Percentiles rank a stretch among this genome's conserved stretches.
Conservation (phyloP, 2,113 vertebrate genomes). For the Sylvilagus bachmani region DNA sequence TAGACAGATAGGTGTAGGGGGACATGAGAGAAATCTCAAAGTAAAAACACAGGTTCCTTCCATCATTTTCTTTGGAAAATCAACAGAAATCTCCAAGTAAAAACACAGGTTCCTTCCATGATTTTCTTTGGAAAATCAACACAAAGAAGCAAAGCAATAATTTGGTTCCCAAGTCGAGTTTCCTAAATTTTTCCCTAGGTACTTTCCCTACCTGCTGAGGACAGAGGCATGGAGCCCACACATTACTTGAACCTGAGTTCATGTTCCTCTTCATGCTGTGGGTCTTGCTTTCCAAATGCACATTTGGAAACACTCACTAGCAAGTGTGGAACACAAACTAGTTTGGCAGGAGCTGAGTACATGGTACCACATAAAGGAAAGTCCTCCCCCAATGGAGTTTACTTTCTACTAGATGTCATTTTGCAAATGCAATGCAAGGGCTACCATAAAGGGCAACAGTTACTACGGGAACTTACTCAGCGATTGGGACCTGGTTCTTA, state of each 20-base stretch:
- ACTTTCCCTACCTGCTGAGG: not conserved
- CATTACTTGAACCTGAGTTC: not conserved
- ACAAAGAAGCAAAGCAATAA: not conserved
- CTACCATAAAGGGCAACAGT: rapidly evolving
- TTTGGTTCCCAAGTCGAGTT: not conserved
- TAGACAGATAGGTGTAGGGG: not conserved
- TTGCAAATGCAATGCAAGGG: not conserved
- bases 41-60: not conserved
- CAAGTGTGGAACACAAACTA: not conserved
- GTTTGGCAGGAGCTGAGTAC: not conserved
- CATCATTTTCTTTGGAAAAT: not conserved
- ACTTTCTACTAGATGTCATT: too few species aligned
- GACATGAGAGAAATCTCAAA: not conserved
- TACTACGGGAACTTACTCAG: not conserved
- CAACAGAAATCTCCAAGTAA: not conserved
- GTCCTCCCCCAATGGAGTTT: not conserved
- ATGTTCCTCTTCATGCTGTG: not conserved
- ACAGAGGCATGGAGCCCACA: not conserved
- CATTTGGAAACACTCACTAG: not conserved
- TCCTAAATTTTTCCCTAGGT: not conserved
- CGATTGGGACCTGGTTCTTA: not conserved
- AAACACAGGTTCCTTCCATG: not conserved
- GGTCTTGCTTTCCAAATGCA: not conserved
- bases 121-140: not conserved
- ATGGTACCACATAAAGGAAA: not conserved